Evolutionary conservation across 2,888 invertebrate species (phyloP), one percentile per base, ranked within the genome.

Genomic region (Drosophila ustulata): DNA sequence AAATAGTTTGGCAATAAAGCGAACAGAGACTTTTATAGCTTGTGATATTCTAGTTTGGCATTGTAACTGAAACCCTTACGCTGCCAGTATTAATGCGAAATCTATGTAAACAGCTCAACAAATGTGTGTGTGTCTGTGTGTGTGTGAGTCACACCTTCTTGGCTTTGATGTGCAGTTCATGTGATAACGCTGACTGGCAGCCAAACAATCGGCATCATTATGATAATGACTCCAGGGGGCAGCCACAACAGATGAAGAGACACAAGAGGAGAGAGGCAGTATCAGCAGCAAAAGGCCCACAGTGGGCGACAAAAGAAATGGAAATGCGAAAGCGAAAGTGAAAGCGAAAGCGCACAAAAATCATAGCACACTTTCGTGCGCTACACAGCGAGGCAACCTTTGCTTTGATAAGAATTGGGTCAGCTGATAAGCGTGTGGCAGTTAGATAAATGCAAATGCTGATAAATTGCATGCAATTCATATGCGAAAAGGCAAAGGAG

Each of bases 401-500:
- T 18, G 18, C 25, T 34, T 45, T 13, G 45, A 56, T 57, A 57
- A 13, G 47, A 57, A 57, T 49, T 68, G 43, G 75, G 62, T 66
- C 69, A 69, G 45, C 46, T 49, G 56, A 45, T 58, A 39, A 53
- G 47, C 53, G 47, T 11, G 23, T 11, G 23, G n/a, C 11, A 45
- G 51, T 13, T 47, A 47, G 72, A 55, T 71, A 75, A 57, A 77
- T 72, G 67, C 66, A 82, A 78, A 84, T 67, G 67, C 78, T 89
- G 82, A 88, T 79, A 88, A 88, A 88, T 88, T 83, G 88, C 88
- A 77, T 79, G 77, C 76, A 83, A 89, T 89, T 83, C 82, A 80
- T 86, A 80, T 78, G 69, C 57, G 53, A 70, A 70, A 74, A 68
- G 66, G 53, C 70, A 70, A 76, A 68, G 66, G 11, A 72, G 89